Percentiles rank a stretch among this genome's conserved stretches.
These are phyloP conservation scores for Oophaga sylvatica DNA, from an alignment of 2,797 vertebrate species.

Conservation along the genomic window DNA sequence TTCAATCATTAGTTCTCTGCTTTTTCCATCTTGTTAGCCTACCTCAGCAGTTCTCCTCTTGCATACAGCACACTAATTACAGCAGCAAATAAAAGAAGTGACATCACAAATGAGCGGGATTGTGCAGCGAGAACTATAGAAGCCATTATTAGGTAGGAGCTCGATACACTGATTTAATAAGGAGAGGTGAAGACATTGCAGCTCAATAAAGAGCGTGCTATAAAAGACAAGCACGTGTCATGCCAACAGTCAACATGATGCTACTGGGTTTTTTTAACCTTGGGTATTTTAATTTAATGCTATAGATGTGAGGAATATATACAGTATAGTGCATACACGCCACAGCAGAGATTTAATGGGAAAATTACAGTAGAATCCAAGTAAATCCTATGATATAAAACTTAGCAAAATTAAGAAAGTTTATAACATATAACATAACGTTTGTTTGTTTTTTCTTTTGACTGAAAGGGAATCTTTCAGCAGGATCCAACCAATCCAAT, in stretches of 20 bases:
- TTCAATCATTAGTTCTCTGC: constrained; percentile 5
- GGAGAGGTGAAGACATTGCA: neutral
- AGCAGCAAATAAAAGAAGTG: neutral
- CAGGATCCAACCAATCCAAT: no score
- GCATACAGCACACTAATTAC: constrained; percentile 7
- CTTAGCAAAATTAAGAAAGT: no score
- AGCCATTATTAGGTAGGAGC: neutral
- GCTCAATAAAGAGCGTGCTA: neutral
- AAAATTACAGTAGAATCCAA: no score
- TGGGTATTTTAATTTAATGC: neutral
- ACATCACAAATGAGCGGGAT: constrained; percentile 27
- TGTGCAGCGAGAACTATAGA: neutral
- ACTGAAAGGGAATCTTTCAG: no score
- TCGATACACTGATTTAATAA: neutral
- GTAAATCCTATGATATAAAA: no score
- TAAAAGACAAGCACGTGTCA: neutral
- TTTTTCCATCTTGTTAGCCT: constrained; percentile 14
- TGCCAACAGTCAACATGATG: no score
- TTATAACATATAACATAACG: no score
- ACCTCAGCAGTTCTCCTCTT: constrained; percentile 11
- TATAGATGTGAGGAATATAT: neutral
- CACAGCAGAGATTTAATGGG: no score
- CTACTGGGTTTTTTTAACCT: neutral
- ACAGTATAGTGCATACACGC: no score
- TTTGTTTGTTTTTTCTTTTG: no score